phyloP scores from a whole-genome alignment of 2,797 vertebrate species.

The Cheirogaleus major region DNA sequence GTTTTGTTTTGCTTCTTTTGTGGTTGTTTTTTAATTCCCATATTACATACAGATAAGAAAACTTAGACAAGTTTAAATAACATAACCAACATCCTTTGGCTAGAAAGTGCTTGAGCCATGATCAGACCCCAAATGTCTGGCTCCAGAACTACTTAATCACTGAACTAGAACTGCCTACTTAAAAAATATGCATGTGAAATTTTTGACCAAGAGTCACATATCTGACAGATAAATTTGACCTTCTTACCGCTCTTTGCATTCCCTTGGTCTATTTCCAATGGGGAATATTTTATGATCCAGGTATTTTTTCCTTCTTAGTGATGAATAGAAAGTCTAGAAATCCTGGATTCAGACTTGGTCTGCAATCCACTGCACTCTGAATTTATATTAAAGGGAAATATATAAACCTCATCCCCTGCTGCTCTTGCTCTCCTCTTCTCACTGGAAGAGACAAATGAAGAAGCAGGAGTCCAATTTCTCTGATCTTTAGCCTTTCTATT shows the following conservation, averaged over 20 bases:
- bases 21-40: not conserved
- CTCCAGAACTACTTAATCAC: not conserved
- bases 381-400: not conserved
- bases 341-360: not conserved
- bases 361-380: not conserved
- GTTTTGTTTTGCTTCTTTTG: not conserved
- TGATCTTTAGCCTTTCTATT: not conserved
- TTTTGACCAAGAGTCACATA: not conserved
- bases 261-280: not conserved
- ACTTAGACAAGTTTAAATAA: not conserved
- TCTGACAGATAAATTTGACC: not conserved
- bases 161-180: not conserved
- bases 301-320: not conserved
- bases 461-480: not conserved
- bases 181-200: not conserved
- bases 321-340: constrained; percentile 33
- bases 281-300: not conserved
- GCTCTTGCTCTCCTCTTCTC: not conserved
- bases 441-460: not conserved
- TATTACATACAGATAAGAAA: constrained; percentile 1
- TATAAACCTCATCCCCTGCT: not conserved
- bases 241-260: not conserved
- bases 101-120: not conserved
- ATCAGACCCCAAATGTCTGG: not conserved
- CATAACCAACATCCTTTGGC: not conserved